A percentile compares a stretch with the other conserved stretches of the same genome.
Conservation (phyloP, 2,888 invertebrate species). For the Eretmocerus hayati region DNA sequence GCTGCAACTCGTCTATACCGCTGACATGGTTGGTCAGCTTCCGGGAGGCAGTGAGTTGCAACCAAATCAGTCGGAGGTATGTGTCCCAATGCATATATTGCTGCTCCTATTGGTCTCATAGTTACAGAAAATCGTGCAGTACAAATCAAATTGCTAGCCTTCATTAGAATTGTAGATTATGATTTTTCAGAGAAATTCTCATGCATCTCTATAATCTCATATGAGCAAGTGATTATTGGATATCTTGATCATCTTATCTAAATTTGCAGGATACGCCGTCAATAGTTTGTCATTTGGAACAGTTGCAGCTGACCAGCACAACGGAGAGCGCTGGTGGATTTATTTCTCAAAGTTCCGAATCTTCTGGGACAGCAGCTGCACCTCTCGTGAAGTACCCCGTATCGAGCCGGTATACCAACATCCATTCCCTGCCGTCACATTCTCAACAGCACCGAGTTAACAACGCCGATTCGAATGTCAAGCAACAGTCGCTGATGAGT, state of each 20-base stretch:
- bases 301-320: constrained; percentile 28
- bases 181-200: too few relatives aligned
- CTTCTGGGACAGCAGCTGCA: constrained; percentile 15
- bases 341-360: constrained; percentile 6
- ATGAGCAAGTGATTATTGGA: background rate
- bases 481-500: background rate
- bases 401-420: constrained; percentile 36
- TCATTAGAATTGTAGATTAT: too few relatives aligned
- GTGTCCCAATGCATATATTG: background rate
- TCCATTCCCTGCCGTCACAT: constrained; percentile 33
- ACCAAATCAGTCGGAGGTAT: constrained; percentile 38
- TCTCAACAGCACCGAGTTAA: background rate
- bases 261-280: constrained; percentile 40
- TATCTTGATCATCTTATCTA: constrained; percentile 9
- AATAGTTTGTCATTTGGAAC: constrained; percentile 42
- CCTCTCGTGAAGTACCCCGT: constrained; percentile 41
- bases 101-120: too few relatives aligned
- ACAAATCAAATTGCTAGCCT: too few relatives aligned
- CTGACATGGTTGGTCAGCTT: constrained; percentile 34
- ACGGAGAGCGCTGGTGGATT: constrained; percentile 16
- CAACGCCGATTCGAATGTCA: background rate
- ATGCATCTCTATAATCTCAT: too few relatives aligned
- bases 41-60: constrained; percentile 37
- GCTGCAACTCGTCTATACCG: constrained; percentile 38
- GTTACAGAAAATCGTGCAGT: too few relatives aligned